These are phyloP conservation scores for Edolisoma coerulescens DNA, from an alignment of 2,113 vertebrate genomes.

Conservation along the genomic window DNA sequence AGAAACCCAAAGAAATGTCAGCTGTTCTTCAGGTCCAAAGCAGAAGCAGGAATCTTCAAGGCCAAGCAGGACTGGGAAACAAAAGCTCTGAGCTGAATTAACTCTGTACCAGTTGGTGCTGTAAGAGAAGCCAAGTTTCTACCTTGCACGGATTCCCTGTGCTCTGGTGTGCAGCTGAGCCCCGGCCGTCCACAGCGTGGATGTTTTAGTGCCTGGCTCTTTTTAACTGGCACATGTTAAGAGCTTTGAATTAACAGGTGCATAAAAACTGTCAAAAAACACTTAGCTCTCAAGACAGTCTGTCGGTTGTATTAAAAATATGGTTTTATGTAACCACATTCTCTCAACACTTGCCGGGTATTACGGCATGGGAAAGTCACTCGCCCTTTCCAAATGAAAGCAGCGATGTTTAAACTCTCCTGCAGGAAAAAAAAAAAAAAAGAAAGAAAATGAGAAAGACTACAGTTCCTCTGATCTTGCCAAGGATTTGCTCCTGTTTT, in stretches of 20 bases:
- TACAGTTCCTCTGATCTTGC: conserved; percentile 5
- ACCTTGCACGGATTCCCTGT: conserved; percentile 29
- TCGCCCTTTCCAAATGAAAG: conserved; percentile 46
- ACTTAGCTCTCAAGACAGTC: conserved; percentile 81
- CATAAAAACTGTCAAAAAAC: conserved; percentile 83
- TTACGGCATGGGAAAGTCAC: conserved; percentile 64
- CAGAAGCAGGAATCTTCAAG: neutral
- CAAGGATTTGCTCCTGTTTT: conserved; percentile 24
- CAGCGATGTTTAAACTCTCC: conserved; percentile 1
- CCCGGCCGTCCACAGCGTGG: conserved; percentile 43
- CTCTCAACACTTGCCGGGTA: conserved; percentile 71
- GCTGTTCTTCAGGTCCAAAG: neutral
- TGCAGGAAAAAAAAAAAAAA: neutral
- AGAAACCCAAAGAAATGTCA: neutral
- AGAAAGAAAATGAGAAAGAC: neutral
- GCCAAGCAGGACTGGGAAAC: neutral
- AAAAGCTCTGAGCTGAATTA: neutral
- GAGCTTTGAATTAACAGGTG: conserved; percentile 83
- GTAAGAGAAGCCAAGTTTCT: conserved; percentile 44
- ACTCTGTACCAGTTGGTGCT: neutral
- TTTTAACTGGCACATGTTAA: conserved; percentile 84
- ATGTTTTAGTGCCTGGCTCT: conserved; percentile 81
- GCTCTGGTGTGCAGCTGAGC: conserved; percentile 69
- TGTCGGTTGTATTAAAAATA: conserved; percentile 79
- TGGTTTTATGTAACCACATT: conserved; percentile 72